Conservation (phyloP, 2,113 vertebrate genomes). For the Ochotona curzoniae region DNA sequence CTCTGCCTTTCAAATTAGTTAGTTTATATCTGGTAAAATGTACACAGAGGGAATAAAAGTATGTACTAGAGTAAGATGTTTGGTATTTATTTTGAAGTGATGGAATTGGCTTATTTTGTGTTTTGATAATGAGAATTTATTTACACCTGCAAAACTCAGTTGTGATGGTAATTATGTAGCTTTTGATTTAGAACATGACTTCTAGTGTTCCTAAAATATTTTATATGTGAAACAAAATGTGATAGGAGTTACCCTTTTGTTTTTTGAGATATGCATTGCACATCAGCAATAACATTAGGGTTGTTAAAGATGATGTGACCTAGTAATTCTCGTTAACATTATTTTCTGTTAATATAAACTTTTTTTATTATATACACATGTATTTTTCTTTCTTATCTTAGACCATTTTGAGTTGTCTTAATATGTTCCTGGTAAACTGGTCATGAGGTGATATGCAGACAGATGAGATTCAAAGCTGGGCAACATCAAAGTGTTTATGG, state of each 20-base stretch:
- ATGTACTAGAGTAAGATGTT: background rate
- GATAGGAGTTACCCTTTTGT: background rate
- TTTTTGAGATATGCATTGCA: background rate
- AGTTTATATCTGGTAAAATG: background rate
- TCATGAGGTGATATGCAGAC: background rate
- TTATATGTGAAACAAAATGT: background rate
- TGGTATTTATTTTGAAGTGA: background rate
- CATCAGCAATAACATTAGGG: background rate
- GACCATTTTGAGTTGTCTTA: background rate
- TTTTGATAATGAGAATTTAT: background rate
- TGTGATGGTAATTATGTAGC: background rate
- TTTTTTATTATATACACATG: background rate
- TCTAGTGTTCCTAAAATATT: background rate
- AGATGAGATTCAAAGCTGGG: constrained; percentile 15
- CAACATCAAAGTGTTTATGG: background rate
- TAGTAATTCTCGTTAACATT: constrained; percentile 37
- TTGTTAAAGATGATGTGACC: background rate
- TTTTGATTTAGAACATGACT: constrained; percentile 14
- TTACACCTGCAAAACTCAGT: background rate
- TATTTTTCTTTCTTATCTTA: background rate
- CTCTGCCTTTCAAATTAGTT: too few species aligned
- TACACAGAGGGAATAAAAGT: background rate
- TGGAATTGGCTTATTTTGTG: background rate
- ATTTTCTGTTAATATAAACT: background rate
- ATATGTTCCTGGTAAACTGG: constrained; percentile 36